Base-by-base conservation (phyloP, 1,140 invertebrate species). In the Drosophila yakuba region DNA sequence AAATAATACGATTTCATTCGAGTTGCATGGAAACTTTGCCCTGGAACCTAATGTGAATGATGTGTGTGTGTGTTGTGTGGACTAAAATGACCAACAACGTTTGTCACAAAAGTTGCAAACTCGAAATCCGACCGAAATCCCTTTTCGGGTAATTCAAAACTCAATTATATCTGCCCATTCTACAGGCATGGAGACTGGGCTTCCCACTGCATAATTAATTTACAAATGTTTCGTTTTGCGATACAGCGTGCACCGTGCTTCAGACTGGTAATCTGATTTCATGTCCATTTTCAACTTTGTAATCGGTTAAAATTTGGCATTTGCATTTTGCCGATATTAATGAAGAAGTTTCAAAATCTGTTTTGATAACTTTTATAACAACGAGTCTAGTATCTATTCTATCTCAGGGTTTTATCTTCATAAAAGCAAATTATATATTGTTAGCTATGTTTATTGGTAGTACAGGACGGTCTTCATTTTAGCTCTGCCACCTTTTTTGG, bases 1-100 rank as follows among this genome's bases (percentile, higher is more conserved):
- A 71, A 71, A 68, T 69, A 68, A 71, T 71, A 36, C 38, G 67
- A 68, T 68, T 68, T 28, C 56, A 64, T 39, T 56, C 51, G 63
- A 71, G 50, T 38, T 66, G 41, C 25, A 12, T 28, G 15, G 15
- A 57, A 68, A 71, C 50, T 64, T 68, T 47, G 32, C 44, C 36
- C 28, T n/a, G 10, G 47, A 47, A 66, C 10, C 11, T 8, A 32
- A 32, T 36, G 41, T 45, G 50, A 69, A 14, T 51, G 35, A 43
- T 60, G 25, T 14, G 25, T 43, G 52, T 11, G 15, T 14, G 48
- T 23, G 8, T 39, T 12, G 14, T 39, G 38, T 39, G 38, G 12
- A 3, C 14, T 4, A 54, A 28, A 43, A 43, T 59, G 60, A 17
- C 54, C 64, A 36, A 51, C 36, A 60, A 58, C n/a, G 43, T 44